Conservation (phyloP, 2,797 vertebrate genomes). For the Pristis pectinata region DNA sequence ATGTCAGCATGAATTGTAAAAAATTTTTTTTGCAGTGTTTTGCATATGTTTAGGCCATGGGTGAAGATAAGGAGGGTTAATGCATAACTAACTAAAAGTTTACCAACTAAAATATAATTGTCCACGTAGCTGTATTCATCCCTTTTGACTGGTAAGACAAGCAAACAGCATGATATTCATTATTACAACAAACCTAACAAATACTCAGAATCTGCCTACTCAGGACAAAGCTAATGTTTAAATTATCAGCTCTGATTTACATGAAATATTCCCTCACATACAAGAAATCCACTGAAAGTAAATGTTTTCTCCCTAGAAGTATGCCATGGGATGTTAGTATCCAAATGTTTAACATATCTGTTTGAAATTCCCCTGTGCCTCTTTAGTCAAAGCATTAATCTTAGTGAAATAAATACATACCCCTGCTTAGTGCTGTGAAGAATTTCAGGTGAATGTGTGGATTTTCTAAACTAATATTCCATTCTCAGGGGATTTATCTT, state of each 20-base stretch:
- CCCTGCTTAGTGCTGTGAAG: neutral
- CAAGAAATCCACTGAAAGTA: neutral
- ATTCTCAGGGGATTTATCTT: neutral
- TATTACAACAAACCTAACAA: neutral
- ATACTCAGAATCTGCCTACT: neutral
- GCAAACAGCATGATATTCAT: slow-evolving; percentile 1
- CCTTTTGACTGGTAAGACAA: neutral
- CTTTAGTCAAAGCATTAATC: neutral
- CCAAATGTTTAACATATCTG: neutral
- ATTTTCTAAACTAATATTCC: neutral
- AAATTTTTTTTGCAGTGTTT: slow-evolving; percentile 15
- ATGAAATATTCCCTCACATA: neutral
- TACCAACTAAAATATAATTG: neutral
- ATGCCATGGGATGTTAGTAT: too few species aligned
- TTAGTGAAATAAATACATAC: neutral
- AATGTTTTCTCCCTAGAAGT: neutral
- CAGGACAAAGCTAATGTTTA: neutral
- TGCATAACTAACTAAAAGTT: neutral
- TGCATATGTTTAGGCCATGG: slow-evolving; percentile 15
- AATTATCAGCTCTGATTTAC: neutral
- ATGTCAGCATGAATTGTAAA: slow-evolving; percentile 16
- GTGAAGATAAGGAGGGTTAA: slow-evolving; percentile 13
- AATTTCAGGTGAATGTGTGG: neutral
- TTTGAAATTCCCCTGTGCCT: neutral
- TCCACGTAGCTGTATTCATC: neutral